Evolutionary conservation across 2,113 vertebrate species (phyloP).

Genomic region (Corynorhinus townsendii): DNA sequence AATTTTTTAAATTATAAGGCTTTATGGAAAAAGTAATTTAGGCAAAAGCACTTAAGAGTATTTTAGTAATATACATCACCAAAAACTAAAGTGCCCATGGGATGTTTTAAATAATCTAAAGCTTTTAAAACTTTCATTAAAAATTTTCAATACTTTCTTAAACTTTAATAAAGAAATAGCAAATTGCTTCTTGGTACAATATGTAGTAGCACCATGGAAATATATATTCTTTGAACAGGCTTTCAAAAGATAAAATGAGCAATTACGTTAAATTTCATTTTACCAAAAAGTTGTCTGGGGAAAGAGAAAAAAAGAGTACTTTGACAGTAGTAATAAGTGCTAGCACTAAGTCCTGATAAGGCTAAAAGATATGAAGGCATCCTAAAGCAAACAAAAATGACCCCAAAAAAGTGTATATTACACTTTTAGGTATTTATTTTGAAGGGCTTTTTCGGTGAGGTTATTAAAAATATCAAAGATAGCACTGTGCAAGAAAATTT

Average conservation of each 20-base stretch:
- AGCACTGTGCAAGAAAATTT: neutral
- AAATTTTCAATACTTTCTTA: neutral
- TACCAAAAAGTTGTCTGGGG: neutral
- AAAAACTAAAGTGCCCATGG: slow-evolving; percentile 6
- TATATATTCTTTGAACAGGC: neutral
- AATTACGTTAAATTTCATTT: slow-evolving; percentile 8
- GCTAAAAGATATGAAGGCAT: neutral
- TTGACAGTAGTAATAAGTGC: neutral
- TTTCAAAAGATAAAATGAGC: slow-evolving; percentile 34
- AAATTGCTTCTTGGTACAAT: neutral
- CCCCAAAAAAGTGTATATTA: neutral
- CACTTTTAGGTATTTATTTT: slow-evolving; percentile 46
- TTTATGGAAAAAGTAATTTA: slow-evolving; percentile 35
- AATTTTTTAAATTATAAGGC: slow-evolving; percentile 11
- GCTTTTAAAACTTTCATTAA: neutral
- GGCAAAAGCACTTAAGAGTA: neutral
- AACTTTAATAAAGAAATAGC: neutral
- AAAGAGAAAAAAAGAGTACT: slow-evolving; percentile 22
- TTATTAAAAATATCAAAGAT: neutral
- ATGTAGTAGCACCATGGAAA: neutral
- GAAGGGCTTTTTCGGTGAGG: neutral
- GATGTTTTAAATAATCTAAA: slow-evolving; percentile 45
- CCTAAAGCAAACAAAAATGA: slow-evolving; percentile 8
- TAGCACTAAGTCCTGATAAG: slow-evolving; percentile 11
- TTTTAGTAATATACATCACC: slow-evolving; percentile 27